phyloP scores from a whole-genome alignment of 1,140 invertebrate species.

The Drosophila cardini region DNA sequence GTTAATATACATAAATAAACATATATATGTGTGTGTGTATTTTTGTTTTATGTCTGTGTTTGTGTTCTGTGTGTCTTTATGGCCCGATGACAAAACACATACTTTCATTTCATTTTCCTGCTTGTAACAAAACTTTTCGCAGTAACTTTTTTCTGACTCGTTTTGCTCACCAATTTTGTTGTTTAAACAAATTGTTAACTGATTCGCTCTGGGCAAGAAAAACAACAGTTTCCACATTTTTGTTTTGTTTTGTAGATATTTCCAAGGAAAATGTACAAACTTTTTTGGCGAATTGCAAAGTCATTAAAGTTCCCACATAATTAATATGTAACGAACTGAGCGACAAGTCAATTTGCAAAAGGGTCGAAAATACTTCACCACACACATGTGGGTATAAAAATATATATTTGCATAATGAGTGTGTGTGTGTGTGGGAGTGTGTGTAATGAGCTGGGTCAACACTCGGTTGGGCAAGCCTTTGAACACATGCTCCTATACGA shows the following conservation, averaged over 20 bases:
- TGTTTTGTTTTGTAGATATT: slow-evolving; percentile 18
- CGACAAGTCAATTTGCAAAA: slow-evolving; percentile 37
- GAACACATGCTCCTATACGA: slow-evolving; percentile 1
- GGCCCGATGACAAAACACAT: slow-evolving; percentile 42
- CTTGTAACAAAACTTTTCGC: slow-evolving; percentile 29
- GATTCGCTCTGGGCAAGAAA: slow-evolving; percentile 51
- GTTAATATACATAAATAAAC: slow-evolving; percentile 6
- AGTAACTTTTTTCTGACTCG: slow-evolving; percentile 22
- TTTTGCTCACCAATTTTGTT: slow-evolving; percentile 21
- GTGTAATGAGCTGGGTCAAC: slow-evolving; percentile 23
- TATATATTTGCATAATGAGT: slow-evolving; percentile 26
- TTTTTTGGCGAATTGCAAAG: slow-evolving; percentile 35
- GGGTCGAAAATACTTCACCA: slow-evolving; percentile 8
- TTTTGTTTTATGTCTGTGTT: slow-evolving; percentile 9
- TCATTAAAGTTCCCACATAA: slow-evolving; percentile 48
- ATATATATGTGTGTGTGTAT: slow-evolving; percentile 6
- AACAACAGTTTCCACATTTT: slow-evolving; percentile 17
- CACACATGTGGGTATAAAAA: not conserved
- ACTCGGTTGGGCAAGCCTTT: not conserved
- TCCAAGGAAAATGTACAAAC: slow-evolving; percentile 21
- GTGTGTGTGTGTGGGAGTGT: slow-evolving; percentile 3
- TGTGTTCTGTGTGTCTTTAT: slow-evolving; percentile 13
- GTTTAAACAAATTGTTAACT: slow-evolving; percentile 51
- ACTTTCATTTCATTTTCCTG: slow-evolving; percentile 39
- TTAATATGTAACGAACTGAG: slow-evolving; percentile 36